Conservation (phyloP, 2,113 vertebrate species). For the Orthochromis malagaraziensis region DNA sequence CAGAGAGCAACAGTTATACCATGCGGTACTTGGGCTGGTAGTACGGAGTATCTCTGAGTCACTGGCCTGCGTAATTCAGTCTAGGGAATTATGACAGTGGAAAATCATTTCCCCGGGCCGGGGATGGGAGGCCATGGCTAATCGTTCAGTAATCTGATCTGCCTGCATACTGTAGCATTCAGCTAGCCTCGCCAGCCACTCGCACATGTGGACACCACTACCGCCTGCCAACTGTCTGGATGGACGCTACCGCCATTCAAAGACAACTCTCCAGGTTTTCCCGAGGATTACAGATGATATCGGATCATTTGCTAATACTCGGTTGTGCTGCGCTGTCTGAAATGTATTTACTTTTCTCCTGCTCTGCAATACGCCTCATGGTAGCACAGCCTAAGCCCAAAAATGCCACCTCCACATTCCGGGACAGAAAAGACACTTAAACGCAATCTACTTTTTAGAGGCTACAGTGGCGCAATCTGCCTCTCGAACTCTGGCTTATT, state of each 20-base stretch:
- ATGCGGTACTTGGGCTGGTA: constrained; percentile 18
- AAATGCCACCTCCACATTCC: constrained; percentile 25
- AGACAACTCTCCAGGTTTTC: constrained; percentile 65
- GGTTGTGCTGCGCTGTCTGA: constrained; percentile 35
- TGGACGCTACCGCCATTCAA: constrained; percentile 39
- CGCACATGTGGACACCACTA: constrained; percentile 57
- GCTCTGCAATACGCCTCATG: constrained; percentile 21
- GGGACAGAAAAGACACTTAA: neutral
- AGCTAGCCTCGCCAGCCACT: constrained; percentile 51
- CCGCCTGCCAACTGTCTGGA: constrained; percentile 59
- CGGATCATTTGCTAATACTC: constrained; percentile 63
- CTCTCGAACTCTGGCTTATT: neutral
- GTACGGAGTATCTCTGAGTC: constrained; percentile 60
- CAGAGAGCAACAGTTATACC: constrained; percentile 43
- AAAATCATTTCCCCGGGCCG: constrained; percentile 67
- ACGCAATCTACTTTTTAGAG: neutral
- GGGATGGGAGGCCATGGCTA: constrained; percentile 68
- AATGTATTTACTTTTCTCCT: constrained; percentile 58
- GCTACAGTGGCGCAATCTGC: neutral
- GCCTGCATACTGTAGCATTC: constrained; percentile 63
- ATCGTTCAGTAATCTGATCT: constrained; percentile 74
- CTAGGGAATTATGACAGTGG: constrained; percentile 71
- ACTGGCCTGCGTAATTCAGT: constrained; percentile 63
- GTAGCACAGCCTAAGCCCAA: constrained; percentile 5
- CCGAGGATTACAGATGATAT: constrained; percentile 63